Evolutionary conservation across 2,888 invertebrate species (phyloP), one percentile per base, ranked within the genome.

Genomic region (Zelleria hepariella): DNA sequence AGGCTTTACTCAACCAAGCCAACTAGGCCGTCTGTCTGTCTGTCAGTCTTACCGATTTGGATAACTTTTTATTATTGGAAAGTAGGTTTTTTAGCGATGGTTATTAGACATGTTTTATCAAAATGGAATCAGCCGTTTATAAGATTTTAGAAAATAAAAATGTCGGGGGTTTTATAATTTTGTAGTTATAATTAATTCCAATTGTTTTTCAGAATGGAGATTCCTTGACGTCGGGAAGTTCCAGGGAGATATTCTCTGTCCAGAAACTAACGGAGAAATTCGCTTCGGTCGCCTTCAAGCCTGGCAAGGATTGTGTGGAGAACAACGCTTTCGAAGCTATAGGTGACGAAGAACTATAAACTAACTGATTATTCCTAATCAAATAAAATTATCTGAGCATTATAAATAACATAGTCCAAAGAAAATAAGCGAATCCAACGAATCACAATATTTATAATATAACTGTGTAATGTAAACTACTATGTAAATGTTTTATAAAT

Each of bases 281-380:
- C 67, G 90, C 90, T 1, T 92, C 92, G 0, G 94, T 93, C 57
- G 92, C 93, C 26, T 94, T 93, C 77, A 93, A 93, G 70, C 89
- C 91, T 62, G 92, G 91, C 26, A 91, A 91, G 68, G 94, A 93
- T 70, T 92, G 93, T 65, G 93, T 96, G 62, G 96, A 96, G 75
- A 97, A 97, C 82, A 95, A 96, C 79, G 96, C 97, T 23, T 98
- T 98, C 77, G 96, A 97, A 80, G 96, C 96, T 57, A 98, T 98
- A 67, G 97, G 97, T 3, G 98, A 98, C 75, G 98, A 98, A 70
- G 98, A 98, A 84, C 89, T 95, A 70, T 95, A 91, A 90, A 20
- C 25, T 15, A 3, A n/a, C 15, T 42, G 21, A 20, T 27, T 56
- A 21, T 27, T 15, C 23, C 51, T n/a, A 8, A 5, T 47, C 20